Conservation (phyloP, 2,113 vertebrate genomes). For the Pelmatolapia mariae region DNA sequence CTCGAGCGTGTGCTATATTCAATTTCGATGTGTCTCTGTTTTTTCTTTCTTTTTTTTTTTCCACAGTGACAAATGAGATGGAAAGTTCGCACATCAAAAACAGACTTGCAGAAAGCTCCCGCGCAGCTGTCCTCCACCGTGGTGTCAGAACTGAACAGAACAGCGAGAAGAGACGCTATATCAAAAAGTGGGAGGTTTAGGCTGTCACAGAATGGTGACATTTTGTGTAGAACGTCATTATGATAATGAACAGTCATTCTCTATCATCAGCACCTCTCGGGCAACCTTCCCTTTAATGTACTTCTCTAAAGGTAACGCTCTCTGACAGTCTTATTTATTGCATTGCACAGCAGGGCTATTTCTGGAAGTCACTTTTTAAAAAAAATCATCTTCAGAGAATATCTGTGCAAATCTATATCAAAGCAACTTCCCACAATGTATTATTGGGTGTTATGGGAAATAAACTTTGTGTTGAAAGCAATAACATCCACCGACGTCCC, state of each 20-base stretch:
- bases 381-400: constrained; percentile 21
- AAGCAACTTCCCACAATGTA: constrained; percentile 20
- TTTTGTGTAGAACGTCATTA: constrained; percentile 38
- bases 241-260: constrained; percentile 49
- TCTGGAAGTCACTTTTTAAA: constrained; percentile 47
- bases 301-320: constrained; percentile 37
- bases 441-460: constrained; percentile 38
- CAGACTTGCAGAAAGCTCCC: neutral
- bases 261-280: constrained; percentile 21
- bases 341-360: constrained; percentile 49
- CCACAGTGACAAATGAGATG: constrained; percentile 37
- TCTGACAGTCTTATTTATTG: constrained; percentile 62
- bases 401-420: constrained; percentile 33
- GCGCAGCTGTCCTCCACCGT: neutral
- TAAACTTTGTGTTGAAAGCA: constrained; percentile 26
- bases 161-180: neutral
- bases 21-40: constrained; percentile 17
- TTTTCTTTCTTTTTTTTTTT: neutral
- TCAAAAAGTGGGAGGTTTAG: constrained; percentile 13
- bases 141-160: neutral
- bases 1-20: constrained; percentile 11
- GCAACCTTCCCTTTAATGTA: constrained; percentile 47
- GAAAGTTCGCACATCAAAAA: constrained; percentile 13
- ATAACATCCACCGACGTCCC: constrained; percentile 2
- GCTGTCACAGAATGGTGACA: constrained; percentile 44